phyloP scores from a whole-genome alignment of 2,113 vertebrate species.

The Protomyctophum bolini region DNA sequence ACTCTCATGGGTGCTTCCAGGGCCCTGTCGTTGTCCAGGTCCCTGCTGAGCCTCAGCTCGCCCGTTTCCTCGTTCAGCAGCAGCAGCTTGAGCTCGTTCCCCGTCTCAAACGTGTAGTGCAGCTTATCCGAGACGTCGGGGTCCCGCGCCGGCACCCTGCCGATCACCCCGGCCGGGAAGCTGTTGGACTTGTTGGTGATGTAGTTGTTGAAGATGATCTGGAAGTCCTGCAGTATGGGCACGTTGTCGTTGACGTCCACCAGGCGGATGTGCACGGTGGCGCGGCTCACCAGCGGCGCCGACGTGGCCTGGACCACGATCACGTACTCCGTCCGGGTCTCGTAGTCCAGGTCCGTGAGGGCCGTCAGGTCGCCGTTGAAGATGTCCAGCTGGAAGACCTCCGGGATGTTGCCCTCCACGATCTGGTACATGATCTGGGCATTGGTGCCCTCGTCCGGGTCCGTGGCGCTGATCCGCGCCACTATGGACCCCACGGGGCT shows the following conservation, averaged over 20 bases:
- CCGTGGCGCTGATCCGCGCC: conserved; percentile 85
- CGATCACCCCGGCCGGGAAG: conserved; percentile 92
- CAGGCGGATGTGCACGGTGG: conserved; percentile 88
- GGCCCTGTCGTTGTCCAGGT: conserved; percentile 92
- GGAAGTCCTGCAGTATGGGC: conserved; percentile 89
- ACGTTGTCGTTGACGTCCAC: conserved; percentile 92
- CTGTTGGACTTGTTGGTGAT: conserved; percentile 96
- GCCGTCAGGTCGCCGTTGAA: conserved; percentile 92
- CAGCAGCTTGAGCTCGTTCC: conserved; percentile 91
- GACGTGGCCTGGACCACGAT: conserved; percentile 97
- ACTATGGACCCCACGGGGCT: conserved; percentile 90
- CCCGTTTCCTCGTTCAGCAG: conserved; percentile 88
- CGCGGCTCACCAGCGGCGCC: conserved; percentile 92
- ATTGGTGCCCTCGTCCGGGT: conserved; percentile 93
- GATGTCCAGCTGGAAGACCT: conserved; percentile 94
- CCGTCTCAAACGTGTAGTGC: conserved; percentile 88
- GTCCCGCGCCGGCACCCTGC: conserved; percentile 92
- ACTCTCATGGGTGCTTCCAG: conserved; percentile 94
- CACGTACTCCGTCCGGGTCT: conserved; percentile 87
- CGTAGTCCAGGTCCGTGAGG: conserved; percentile 92
- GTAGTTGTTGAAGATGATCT: conserved; percentile 98
- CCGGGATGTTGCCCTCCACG: conserved; percentile 92
- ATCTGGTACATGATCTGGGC: conserved; percentile 99
- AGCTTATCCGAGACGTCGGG: conserved; percentile 93
- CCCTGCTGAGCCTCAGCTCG: conserved; percentile 89